Evolutionary conservation across 1,140 invertebrate species (phyloP), one percentile per base, ranked within the genome.

Genomic region (Drosophila lowei): DNA sequence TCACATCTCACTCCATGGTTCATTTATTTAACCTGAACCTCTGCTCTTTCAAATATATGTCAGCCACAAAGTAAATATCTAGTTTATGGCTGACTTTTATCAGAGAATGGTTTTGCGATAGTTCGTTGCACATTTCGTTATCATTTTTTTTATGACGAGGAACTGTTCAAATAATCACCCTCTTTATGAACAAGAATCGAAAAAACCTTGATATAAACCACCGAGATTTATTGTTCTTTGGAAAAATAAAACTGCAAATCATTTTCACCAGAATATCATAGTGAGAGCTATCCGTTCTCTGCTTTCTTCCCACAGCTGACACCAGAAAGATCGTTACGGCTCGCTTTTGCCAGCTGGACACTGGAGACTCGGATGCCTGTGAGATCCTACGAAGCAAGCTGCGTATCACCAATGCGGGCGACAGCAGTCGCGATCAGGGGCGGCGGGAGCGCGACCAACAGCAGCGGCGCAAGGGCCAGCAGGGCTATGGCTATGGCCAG

Each of bases 341-440:
- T 3, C 74, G 90, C 15, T 90, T 91, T 41, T 91, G 90, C 56
- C 90, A 91, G 57, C 73, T 91, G 75, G 86, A 90, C 66, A 90
- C 90, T 1, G 89, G 76, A 0, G 89, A 91, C 23, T 90, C 90
- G 50, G 75, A 90, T 67, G 89, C 89, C n/a, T 91, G 90, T 11
- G 55, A 74, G 0, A 91, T 91, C 21, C 49, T 91, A 43, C 60
- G 79, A 2, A 68, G 42, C 16, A 91, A 90, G 54, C 53, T 89
- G 53, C 63, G 65, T 2, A 74, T 89, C 13, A 59, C 57, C 2
- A 68, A 30, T 6, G 25, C 60, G 2, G 61, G 44, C 30, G 64
- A 80, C 54, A 57, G 34, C 11, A 38, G 4, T 11, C 61, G 56
- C 1, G 65, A 68, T 8, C 70, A 79, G 49, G 54, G 52, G 8